Evolutionary conservation across 2,888 invertebrate species (phyloP), one percentile per base, ranked within the genome.

Genomic region (Subacronicta megacephala): DNA sequence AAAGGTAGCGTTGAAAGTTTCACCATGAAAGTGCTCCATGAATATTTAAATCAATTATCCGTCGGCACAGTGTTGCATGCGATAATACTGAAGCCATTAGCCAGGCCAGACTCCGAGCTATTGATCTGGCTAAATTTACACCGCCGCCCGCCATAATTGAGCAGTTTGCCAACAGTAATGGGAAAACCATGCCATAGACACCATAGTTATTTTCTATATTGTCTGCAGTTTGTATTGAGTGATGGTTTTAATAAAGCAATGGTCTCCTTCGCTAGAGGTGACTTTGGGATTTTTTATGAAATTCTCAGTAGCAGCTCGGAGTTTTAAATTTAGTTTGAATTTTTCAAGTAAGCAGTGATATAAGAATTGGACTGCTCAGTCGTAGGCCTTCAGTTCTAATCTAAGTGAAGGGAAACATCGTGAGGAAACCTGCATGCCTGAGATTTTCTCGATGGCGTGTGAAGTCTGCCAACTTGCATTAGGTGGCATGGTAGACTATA

Each of bases 61-160:
- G 29, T 46, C 20, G 36, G 36, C 23, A 31, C 29, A 44, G 29
- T 62, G 63, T 15, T 66, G 60, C 15, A 12, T 44, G 31, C 58
- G 75, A 62, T 52, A 44, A 60, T 80, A 80, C 77, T 50, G 50
- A 69, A 75, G 63, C 83, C 79, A 87, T 86, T 84, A 83, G 72
- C 78, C 58, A 40, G 36, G 26, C 79, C 90, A 89, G 86, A 83
- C 85, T 85, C 77, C 66, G 40, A 59, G 77, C 76, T 89, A 90
- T 90, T 86, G 90, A 90, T 88, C 87, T 80, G 77, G 81, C 82
- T 84, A 85, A 82, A 85, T 87, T 80, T 85, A 83, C 76, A 80
- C 71, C 49, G 60, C 47, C 56, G 64, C 61, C 23, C 23, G 68
- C 74, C 73, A 73, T 83, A 81, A 82, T 82, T 80, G 77, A 77